Evolutionary conservation across 2,888 invertebrate species (phyloP), one percentile per base, ranked within the genome.

Genomic region (Atrina japonica): DNA sequence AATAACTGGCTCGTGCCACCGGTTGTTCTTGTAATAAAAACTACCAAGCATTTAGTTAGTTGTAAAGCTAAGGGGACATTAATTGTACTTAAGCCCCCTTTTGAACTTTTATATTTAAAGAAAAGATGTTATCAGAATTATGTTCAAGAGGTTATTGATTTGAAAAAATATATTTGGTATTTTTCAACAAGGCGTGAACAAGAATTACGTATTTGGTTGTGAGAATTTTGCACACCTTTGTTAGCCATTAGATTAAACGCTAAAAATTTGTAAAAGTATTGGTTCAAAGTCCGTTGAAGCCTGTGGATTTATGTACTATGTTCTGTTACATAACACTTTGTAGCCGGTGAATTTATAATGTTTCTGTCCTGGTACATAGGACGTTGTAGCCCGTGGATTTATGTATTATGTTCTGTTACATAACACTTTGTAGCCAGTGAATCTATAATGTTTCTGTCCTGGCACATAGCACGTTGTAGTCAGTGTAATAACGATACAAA

Each of bases 1-100:
- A 69, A 60, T 35, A 69, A 68, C 35, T 68, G 68, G 73, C 41
- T 73, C 7, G 64, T 68, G 14, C 52, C 73, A 0, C 64, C 67
- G 41, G 30, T 65, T 29, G 16, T 43, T 64, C 16, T 64, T 41
- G 63, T 68, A 11, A 35, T 67, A 14, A 47, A 50, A 18, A 55
- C 69, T 47, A 53, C 63, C 16, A 69, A 56, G 43, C 56, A 63
- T 30, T 45, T 56, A 16, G n/a, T 69, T 3, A 43, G 29, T 21
- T 70, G 40, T 43, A 43, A 50, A 16, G 49, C 50, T 16, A 40
- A 35, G 23, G 29, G 63, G 29, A 63, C 50, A 11, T 49, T 63
- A 14, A 50, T 63, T 30, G 50, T 63, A 21, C 63, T 35, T 6
- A 63, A 50, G 41, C 47, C 16, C 60, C 60, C 25, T 60, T 60